These are phyloP conservation scores for Drosophila hawaiiensis DNA, from an alignment of 2,888 invertebrate genomes.

Conservation along the genomic window DNA sequence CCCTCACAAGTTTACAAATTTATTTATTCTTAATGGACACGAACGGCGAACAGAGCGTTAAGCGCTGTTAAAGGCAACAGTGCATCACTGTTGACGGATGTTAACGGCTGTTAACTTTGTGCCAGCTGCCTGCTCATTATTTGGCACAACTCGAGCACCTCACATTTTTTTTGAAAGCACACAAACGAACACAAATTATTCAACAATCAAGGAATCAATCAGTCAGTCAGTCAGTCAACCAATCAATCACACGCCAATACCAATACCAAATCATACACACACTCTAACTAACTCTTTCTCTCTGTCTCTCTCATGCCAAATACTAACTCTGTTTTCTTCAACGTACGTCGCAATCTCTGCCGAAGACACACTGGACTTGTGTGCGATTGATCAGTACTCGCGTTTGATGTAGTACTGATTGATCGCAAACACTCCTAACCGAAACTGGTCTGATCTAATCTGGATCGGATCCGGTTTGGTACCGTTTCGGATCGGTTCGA, in stretches of 20 bases:
- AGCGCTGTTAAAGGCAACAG: slow-evolving; percentile 32
- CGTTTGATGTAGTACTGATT: slow-evolving; percentile 39
- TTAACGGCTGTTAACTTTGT: slow-evolving; percentile 30
- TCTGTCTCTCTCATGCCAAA: slow-evolving; percentile 55
- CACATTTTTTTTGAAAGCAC: slow-evolving; percentile 46
- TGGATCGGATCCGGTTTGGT: slow-evolving; percentile 13
- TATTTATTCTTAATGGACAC: slow-evolving; percentile 25
- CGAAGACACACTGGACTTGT: slow-evolving; percentile 47
- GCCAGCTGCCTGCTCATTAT: slow-evolving; percentile 23
- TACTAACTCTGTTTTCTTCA: slow-evolving; percentile 56
- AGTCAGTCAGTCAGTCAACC: slow-evolving; percentile 21
- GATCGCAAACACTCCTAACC: slow-evolving; percentile 32
- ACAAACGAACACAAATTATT: slow-evolving; percentile 23
- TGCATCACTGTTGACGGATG: slow-evolving; percentile 27
- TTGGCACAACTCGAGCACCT: slow-evolving; percentile 54
- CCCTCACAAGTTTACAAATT: slow-evolving; percentile 26
- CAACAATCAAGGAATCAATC: slow-evolving; percentile 11
- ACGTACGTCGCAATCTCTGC: slow-evolving; percentile 52
- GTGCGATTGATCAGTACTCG: slow-evolving; percentile 47
- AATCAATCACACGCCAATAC: slow-evolving; percentile 11
- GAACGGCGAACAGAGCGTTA: slow-evolving; percentile 25
- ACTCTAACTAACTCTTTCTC: slow-evolving; percentile 52
- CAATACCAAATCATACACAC: slow-evolving; percentile 8
- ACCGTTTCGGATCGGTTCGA: slow-evolving; percentile 46
- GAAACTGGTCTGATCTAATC: slow-evolving; percentile 19